A percentile compares a stretch with the other conserved stretches of the same genome.
These are phyloP conservation scores for Sander vitreus DNA, from an alignment of 2,113 vertebrate genomes.

Conservation along the genomic window DNA sequence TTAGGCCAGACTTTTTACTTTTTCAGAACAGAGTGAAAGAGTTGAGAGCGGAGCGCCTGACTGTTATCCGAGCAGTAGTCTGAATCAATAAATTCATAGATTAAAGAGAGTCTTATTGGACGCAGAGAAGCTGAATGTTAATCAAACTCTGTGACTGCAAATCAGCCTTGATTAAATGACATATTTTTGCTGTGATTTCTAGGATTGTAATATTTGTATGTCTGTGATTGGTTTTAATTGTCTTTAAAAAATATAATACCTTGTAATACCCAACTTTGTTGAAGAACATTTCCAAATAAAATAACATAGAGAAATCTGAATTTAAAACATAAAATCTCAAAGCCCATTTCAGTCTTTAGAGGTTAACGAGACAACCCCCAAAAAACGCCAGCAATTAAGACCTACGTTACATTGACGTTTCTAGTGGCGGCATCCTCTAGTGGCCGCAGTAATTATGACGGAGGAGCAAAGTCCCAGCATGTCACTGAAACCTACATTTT, in stretches of 20 bases:
- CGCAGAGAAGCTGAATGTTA: not conserved
- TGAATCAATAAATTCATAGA: not conserved
- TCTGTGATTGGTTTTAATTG: not conserved
- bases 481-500: too few relatives aligned
- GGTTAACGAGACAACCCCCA: too few relatives aligned
- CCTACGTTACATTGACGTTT: too few relatives aligned
- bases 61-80: not conserved
- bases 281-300: not conserved
- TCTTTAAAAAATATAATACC: not conserved
- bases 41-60: not conserved
- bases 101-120: not conserved
- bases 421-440: too few relatives aligned
- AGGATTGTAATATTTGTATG: not conserved
- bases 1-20: not conserved
- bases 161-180: too few relatives aligned
- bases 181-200: not conserved
- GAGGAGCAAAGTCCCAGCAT: too few relatives aligned
- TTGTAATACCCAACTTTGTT: not conserved
- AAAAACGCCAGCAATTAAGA: too few relatives aligned
- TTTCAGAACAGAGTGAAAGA: not conserved
- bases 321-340: not conserved
- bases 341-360: too few relatives aligned
- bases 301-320: not conserved
- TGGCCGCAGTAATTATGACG: too few relatives aligned
- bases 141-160: not conserved